Conservation (phyloP, 2,113 vertebrate species). For the Xiphorhynchus elegans region DNA sequence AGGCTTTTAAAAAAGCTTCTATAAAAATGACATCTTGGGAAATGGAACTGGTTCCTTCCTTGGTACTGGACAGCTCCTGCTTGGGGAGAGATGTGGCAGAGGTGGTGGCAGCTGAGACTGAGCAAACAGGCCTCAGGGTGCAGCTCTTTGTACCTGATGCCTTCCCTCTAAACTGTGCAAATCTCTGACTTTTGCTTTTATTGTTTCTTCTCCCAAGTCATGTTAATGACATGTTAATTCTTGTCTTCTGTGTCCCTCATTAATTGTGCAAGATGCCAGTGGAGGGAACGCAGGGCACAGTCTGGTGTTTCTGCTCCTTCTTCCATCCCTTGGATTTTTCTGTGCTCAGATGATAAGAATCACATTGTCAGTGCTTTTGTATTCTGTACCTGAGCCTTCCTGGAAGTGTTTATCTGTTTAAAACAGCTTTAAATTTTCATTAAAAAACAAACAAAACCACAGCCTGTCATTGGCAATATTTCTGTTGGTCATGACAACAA, state of each 20-base stretch:
- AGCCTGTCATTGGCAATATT: neutral
- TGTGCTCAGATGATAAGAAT: neutral
- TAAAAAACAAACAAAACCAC: neutral
- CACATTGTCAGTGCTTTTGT: neutral
- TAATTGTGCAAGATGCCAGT: neutral
- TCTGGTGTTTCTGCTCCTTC: neutral
- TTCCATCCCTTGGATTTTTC: neutral
- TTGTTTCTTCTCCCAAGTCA: neutral
- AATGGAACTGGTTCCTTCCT: neutral
- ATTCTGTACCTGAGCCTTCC: constrained; percentile 10
- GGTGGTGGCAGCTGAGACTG: neutral
- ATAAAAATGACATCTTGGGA: neutral
- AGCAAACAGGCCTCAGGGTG: neutral
- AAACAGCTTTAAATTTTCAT: constrained; percentile 38
- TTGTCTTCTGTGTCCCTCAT: neutral
- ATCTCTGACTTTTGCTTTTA: neutral
- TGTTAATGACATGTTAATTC: neutral
- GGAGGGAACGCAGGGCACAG: neutral
- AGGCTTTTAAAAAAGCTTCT: neutral
- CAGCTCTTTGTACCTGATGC: neutral
- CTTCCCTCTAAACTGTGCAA: neutral
- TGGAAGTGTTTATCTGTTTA: constrained; percentile 27
- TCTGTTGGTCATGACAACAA: neutral
- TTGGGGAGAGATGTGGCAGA: neutral
- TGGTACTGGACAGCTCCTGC: neutral